These are phyloP conservation scores for Charadrius vociferus DNA, from an alignment of 2,113 vertebrate genomes.

Conservation along the genomic window DNA sequence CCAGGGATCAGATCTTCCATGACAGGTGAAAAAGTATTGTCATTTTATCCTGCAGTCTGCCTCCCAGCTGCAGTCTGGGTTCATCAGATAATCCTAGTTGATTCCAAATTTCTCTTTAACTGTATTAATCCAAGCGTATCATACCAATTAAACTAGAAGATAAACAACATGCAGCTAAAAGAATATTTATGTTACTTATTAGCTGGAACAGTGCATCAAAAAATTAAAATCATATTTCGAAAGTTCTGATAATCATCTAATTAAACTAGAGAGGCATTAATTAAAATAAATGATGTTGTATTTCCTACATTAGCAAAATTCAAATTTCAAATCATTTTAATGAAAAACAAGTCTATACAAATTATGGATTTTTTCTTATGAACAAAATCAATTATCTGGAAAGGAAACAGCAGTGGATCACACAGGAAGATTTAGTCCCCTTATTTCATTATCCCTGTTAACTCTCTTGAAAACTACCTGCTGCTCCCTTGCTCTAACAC, in stretches of 20 bases:
- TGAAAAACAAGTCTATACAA: neutral
- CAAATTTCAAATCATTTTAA: neutral
- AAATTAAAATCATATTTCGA: neutral
- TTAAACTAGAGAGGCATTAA: neutral
- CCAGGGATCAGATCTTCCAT: neutral
- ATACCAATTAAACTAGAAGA: neutral
- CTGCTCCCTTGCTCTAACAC: neutral
- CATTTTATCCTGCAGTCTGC: neutral
- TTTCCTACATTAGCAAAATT: neutral
- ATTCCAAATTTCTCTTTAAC: neutral
- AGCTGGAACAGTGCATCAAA: neutral
- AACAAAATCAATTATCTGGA: neutral
- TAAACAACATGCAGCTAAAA: neutral
- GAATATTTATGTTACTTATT: neutral
- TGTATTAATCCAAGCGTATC: neutral
- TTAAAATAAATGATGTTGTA: neutral
- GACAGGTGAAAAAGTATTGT: neutral
- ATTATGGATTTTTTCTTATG: neutral
- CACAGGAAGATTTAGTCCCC: neutral
- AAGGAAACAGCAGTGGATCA: neutral
- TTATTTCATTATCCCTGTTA: neutral
- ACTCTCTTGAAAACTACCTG: neutral
- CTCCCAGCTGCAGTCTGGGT: neutral
- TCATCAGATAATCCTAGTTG: neutral
- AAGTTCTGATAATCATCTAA: neutral